A percentile compares a stretch with the other conserved stretches of the same genome.
Evolutionary conservation across 2,113 vertebrate species (phyloP).

Genomic region (Marmota flaviventris): DNA sequence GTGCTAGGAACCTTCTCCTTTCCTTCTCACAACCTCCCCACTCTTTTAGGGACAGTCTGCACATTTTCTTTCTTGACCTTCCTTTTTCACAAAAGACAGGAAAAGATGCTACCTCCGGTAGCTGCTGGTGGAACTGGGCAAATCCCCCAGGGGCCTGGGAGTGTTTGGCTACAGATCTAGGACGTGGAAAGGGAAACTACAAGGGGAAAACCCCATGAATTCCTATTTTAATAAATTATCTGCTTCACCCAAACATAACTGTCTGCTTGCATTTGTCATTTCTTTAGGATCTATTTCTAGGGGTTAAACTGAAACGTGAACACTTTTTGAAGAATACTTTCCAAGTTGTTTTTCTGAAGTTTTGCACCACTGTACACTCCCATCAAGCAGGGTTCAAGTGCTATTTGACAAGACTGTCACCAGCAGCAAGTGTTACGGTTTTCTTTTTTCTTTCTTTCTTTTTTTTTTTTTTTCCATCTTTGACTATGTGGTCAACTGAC

Average conservation of each 20-base stretch:
- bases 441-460: background rate
- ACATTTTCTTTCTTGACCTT: background rate
- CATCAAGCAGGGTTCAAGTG: too few relatives aligned
- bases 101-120: background rate
- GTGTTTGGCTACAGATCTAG: background rate
- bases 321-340: background rate
- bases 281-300: background rate
- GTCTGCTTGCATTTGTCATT: background rate
- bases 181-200: background rate
- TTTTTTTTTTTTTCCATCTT: background rate
- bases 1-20: fast-evolving
- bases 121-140: background rate
- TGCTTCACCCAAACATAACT: background rate
- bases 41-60: fast-evolving
- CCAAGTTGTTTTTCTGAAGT: background rate
- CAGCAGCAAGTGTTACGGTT: background rate
- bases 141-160: background rate
- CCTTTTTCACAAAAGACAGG: background rate
- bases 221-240: background rate
- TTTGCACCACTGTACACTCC: background rate
- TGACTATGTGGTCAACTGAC: background rate
- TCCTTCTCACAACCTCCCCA: background rate
- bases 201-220: background rate
- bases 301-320: background rate
- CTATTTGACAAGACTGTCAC: background rate